Evolutionary conservation across 1,140 invertebrate genomes (phyloP), one percentile per base, ranked within the genome.

Genomic region (Probaryconus sp.): DNA sequence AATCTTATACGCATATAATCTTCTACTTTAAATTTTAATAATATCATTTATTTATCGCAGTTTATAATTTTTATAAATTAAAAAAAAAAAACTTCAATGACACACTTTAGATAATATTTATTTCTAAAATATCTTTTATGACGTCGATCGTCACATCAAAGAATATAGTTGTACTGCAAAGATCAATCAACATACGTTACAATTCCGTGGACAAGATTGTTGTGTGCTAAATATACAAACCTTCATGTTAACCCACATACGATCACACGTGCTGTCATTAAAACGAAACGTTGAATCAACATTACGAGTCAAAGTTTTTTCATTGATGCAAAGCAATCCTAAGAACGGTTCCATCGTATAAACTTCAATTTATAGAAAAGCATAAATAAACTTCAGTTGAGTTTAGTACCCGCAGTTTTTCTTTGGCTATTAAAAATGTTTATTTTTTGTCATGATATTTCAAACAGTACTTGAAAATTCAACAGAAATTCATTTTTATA

Each of bases 331-430:
- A 48, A 61, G 30, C 35, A 40, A 24, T 18, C 21, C 11, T 24
- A 31, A 13, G 14, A n/a, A n/a, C 20, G 9, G 21, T 30, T 30
- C 24, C 18, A 26, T 37, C 6, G 13, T 33, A 21, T 31, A 56
- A 31, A 24, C 28, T 24, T 7, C 0, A 24, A 21, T 43, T 30
- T 18, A 10, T 0, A 0, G n/a, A 4, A 33, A 26, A 14, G n/a
- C 40, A 47, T 48, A 61, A 61, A 60, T 47, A 60, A 60, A 24
- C 6, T n/a, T n/a, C n/a, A n/a, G n/a, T n/a, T n/a, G n/a, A n/a
- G n/a, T n/a, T n/a, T n/a, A n/a, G n/a, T n/a, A n/a, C n/a, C n/a
- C n/a, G n/a, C n/a, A n/a, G n/a, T n/a, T n/a, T n/a, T n/a, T n/a
- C n/a, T n/a, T n/a, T n/a, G n/a, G 7, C 3, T 24, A 4, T 24